A percentile compares a stretch with the other conserved stretches of the same genome.
Evolutionary conservation across 2,888 invertebrate genomes (phyloP).

Genomic region (Teleogryllus oceanicus): DNA sequence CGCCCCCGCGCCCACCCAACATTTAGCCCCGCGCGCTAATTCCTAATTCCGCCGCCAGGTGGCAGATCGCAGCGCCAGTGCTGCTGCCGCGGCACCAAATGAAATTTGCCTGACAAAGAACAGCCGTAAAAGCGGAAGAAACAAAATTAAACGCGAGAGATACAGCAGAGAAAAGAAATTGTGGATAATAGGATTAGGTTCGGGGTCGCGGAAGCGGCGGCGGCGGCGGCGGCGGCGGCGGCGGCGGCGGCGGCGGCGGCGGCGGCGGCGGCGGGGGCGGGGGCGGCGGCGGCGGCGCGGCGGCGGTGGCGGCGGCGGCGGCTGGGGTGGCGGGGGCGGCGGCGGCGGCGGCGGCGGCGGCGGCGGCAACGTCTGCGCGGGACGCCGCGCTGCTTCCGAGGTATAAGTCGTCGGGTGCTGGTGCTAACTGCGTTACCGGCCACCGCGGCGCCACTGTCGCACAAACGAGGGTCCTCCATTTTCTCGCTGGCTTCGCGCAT

Average conservation of each 20-base stretch:
- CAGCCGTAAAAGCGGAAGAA: conserved; percentile 10
- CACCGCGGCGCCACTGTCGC: background rate
- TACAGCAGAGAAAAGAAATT: conserved; percentile 18
- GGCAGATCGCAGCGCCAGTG: background rate
- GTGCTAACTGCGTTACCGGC: background rate
- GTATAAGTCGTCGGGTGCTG: background rate
- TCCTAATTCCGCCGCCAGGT: conserved; percentile 5
- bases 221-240: background rate
- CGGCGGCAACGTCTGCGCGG: background rate
- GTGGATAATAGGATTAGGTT: conserved; percentile 7
- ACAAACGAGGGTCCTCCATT: no score
- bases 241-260: background rate
- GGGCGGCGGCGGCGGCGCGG: background rate
- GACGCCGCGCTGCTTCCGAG: background rate
- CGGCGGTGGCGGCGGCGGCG: background rate
- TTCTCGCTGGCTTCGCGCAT: no score
- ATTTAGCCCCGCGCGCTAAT: conserved; percentile 1
- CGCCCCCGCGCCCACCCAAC: background rate
- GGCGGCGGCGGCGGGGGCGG: background rate
- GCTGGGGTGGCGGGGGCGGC: no score
- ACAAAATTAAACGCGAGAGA: conserved; percentile 18
- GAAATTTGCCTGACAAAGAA: conserved; percentile 18
- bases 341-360: background rate
- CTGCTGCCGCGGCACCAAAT: background rate
- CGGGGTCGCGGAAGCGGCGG: background rate